Base-by-base conservation (phyloP, 2,113 vertebrate genomes). In the Hiodon alosoides region DNA sequence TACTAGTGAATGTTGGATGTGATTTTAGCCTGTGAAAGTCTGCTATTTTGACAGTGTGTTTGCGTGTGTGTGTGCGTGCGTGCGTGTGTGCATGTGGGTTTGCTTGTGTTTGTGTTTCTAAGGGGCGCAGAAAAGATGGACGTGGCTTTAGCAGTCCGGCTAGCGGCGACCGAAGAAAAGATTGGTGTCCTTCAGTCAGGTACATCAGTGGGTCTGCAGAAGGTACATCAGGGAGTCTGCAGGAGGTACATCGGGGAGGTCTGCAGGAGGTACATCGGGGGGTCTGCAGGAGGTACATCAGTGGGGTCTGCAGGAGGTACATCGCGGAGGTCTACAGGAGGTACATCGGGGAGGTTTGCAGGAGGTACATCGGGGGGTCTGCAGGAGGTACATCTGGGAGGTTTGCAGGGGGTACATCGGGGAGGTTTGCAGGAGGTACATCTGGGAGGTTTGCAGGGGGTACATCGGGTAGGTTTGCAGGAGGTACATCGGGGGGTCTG, bases 131-230 rank as follows among this genome's bases (percentile, higher is more conserved):
- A 94, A 82, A 90, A 94, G 82, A 86, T 90, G 72, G 92, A 94
- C 75, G 82, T 91, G 84, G 89, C 90, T 77, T 86, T 95, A 91
- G 90, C 93, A n/a, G 80, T 92, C 89, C 93, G 93, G 86, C 92
- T 98, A 77, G 93, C 92, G 79, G 94, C 97, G 86, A 94, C 97
- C 50, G 93, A 99, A 85, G 94, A 96, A 85, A 96, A 95, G 89
- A 98, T 98, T 89, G 94, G 93, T 85, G 91, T 94, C 81, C 92
- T 99, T 72, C 94, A 96, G 61, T 93, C 95, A 91, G 96, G 97
- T 98, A 73, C 31, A 31, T 31, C 31, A 84, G 83, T 82, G 4
- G 0, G 11, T 4, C 3, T 48, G 54, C 8, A 13, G 46, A 14
- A 71, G 7, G 14, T 9, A 1, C 3, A 47, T n/a, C 69, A 17